Evolutionary conservation across 2,888 invertebrate genomes (phyloP).

Genomic region (Nyleta sp.): DNA sequence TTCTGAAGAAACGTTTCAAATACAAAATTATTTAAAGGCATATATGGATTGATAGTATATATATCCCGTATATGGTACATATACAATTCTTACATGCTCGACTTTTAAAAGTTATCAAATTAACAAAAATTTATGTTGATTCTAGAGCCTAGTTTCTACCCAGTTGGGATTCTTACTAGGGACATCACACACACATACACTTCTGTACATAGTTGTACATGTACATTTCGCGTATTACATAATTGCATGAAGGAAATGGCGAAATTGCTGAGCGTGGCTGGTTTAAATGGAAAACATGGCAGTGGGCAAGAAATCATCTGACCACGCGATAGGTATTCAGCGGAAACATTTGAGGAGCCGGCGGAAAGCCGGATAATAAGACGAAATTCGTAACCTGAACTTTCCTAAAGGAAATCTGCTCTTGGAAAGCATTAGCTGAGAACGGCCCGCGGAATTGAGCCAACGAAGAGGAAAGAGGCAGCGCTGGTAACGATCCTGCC

Average conservation of each 20-base stretch:
- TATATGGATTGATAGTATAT: too few species aligned
- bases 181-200: too few species aligned
- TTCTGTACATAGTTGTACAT: too few species aligned
- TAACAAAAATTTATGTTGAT: too few species aligned
- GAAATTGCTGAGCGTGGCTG: background rate
- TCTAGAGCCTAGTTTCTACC: too few species aligned
- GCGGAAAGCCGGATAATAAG: constrained; percentile 62
- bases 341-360: constrained; percentile 53
- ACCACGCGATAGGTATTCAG: constrained; percentile 58
- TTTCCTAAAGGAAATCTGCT: constrained; percentile 39
- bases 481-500: constrained; percentile 30
- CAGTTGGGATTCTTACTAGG: too few species aligned
- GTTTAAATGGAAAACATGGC: constrained; percentile 30
- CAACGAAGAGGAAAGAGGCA: constrained; percentile 33
- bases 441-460: constrained; percentile 40
- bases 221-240: too few species aligned
- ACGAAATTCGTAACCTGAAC: constrained; percentile 62
- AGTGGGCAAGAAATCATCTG: constrained; percentile 16
- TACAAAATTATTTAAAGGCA: too few species aligned
- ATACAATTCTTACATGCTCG: too few species aligned
- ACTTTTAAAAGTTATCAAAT: too few species aligned
- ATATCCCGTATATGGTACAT: too few species aligned
- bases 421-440: constrained; percentile 42
- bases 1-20: too few species aligned
- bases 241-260: background rate